These are phyloP conservation scores for Cyprinodon diabolis DNA, from an alignment of 2,797 vertebrate species.

Conservation along the genomic window DNA sequence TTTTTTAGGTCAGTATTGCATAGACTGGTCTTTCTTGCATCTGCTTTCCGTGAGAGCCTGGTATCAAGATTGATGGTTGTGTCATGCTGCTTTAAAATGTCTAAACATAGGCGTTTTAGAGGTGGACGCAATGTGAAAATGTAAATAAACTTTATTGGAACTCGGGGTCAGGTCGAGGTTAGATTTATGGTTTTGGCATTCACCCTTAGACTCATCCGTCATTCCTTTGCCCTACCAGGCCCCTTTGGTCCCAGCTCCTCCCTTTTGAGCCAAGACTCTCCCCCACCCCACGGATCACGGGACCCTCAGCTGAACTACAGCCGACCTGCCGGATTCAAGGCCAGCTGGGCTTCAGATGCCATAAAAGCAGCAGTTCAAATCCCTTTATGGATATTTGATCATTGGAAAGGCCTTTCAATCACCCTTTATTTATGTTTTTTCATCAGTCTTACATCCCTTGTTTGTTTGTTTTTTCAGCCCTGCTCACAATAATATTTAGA, in stretches of 20 bases:
- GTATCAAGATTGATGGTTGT: slow-evolving; percentile 63
- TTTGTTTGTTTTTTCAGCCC: slow-evolving; percentile 10
- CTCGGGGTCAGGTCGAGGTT: slow-evolving; percentile 82
- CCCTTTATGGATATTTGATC: slow-evolving; percentile 72
- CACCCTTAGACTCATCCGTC: slow-evolving; percentile 85
- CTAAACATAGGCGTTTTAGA: slow-evolving; percentile 81
- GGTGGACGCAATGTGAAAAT: slow-evolving; percentile 83
- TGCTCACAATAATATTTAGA: slow-evolving; percentile 28
- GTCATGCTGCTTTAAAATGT: slow-evolving; percentile 72
- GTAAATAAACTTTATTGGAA: slow-evolving; percentile 88
- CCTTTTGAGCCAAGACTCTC: slow-evolving; percentile 69
- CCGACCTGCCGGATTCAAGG: slow-evolving; percentile 88
- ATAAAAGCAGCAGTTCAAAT: slow-evolving; percentile 89
- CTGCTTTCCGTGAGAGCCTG: slow-evolving; percentile 45
- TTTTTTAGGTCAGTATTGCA: slow-evolving; percentile 59
- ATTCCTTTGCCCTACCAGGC: slow-evolving; percentile 72
- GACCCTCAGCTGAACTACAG: slow-evolving; percentile 92
- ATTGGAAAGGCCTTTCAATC: slow-evolving; percentile 35
- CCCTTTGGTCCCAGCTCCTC: slow-evolving; percentile 47
- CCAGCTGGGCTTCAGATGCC: slow-evolving; percentile 89
- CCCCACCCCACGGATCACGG: slow-evolving; percentile 79
- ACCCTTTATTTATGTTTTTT: slow-evolving; percentile 27
- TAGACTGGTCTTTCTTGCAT: slow-evolving; percentile 61
- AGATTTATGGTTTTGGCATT: slow-evolving; percentile 89
- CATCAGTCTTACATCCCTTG: slow-evolving; percentile 13